Conservation (phyloP, 2,888 invertebrate species). For the Pyrochroa serraticornis region DNA sequence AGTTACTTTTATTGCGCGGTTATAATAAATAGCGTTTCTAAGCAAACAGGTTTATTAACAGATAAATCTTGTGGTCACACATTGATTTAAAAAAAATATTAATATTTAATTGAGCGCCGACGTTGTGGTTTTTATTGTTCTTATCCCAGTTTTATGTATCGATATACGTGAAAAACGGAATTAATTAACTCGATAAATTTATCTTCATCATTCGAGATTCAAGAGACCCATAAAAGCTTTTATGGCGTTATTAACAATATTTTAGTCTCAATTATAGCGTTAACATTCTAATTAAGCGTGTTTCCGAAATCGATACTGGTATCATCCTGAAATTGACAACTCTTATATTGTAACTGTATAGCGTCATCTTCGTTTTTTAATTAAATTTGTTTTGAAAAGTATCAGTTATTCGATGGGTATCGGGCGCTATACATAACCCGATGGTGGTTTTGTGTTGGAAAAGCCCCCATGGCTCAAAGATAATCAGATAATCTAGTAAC, state of each 20-base stretch:
- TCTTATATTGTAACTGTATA: no score
- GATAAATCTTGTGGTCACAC: constrained; percentile 4
- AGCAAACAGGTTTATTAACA: constrained; percentile 14
- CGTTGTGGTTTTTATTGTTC: constrained; percentile 2
- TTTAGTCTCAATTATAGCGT: neutral
- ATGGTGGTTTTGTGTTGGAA: no score
- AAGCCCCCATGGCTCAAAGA: neutral
- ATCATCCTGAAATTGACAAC: no score
- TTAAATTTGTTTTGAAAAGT: no score
- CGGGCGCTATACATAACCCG: no score
- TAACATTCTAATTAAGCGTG: neutral
- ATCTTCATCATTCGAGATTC: constrained; percentile 2
- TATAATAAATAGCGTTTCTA: constrained; percentile 15
- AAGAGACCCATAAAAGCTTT: constrained; percentile 4
- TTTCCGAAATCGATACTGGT: neutral
- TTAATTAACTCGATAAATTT: constrained; percentile 19
- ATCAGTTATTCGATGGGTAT: no score
- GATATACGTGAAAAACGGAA: neutral
- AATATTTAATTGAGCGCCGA: constrained; percentile 10
- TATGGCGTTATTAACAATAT: constrained; percentile 11
- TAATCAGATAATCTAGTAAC: constrained; percentile 10
- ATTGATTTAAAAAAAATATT: constrained; percentile 4
- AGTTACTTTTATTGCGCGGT: constrained; percentile 18
- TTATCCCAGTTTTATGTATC: neutral
- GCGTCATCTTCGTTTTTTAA: no score